A percentile compares a stretch with the other conserved stretches of the same genome.
phyloP scores from a whole-genome alignment of 2,888 invertebrate genomes.

The Meloe dianella region DNA sequence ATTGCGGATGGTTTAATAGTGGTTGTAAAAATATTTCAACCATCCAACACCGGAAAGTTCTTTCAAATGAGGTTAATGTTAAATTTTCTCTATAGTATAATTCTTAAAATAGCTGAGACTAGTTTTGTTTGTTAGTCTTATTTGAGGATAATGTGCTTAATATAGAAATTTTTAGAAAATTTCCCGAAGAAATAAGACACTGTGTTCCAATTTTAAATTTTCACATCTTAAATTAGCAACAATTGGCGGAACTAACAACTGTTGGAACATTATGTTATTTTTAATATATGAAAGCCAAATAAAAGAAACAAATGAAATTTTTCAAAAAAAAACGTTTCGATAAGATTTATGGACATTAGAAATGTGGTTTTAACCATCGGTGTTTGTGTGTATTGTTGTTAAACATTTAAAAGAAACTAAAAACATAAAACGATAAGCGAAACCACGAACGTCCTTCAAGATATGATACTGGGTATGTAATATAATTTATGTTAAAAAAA shows the following conservation, averaged over 20 bases:
- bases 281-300: not conserved
- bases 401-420: not conserved
- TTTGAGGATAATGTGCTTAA: not conserved
- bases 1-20: not conserved
- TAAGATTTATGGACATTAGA: not conserved
- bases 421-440: slow-evolving; percentile 5
- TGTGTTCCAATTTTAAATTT: not conserved
- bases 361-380: not conserved
- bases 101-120: not conserved
- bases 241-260: not conserved
- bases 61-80: not conserved
- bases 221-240: not conserved
- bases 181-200: not conserved
- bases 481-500: not conserved
- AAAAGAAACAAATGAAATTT: not conserved
- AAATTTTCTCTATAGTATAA: not conserved
- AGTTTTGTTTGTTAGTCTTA: not conserved
- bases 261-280: too few species aligned
- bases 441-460: slow-evolving; percentile 9
- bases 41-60: not conserved
- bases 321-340: not conserved
- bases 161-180: not conserved
- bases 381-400: not conserved
- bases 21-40: not conserved
- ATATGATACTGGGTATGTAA: not conserved